phyloP scores from a whole-genome alignment of 1,140 invertebrate genomes.

The Formica selysi region DNA sequence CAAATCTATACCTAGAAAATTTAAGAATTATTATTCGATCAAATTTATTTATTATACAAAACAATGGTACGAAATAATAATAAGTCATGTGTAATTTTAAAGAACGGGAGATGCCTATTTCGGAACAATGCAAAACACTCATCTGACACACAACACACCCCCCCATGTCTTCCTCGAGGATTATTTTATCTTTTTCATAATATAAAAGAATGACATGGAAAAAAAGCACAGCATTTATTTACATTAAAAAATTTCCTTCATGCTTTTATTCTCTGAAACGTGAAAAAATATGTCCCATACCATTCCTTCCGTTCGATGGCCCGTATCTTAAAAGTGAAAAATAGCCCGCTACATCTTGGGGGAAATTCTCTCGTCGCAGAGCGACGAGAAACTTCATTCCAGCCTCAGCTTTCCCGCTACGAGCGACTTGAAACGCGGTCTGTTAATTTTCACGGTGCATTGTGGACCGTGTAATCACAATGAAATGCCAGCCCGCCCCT shows the following conservation, averaged over 20 bases:
- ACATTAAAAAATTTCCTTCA: conserved; percentile 4
- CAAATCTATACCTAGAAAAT: background rate
- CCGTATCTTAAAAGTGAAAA: conserved; percentile 40
- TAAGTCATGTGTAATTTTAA: too few relatives aligned
- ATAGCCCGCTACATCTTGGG: conserved; percentile 34
- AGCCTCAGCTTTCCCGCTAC: background rate
- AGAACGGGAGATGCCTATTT: too few relatives aligned
- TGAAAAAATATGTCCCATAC: conserved; percentile 25
- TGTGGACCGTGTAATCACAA: conserved; percentile 64
- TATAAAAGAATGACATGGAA: background rate
- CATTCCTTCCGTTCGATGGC: conserved; percentile 6
- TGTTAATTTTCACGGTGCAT: conserved; percentile 70
- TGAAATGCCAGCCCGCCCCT: conserved; percentile 51
- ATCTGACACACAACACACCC: background rate
- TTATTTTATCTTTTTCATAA: background rate
- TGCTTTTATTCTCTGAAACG: conserved; percentile 9
- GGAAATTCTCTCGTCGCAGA: background rate
- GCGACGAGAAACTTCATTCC: conserved; percentile 41
- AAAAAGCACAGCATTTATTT: background rate
- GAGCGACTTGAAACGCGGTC: conserved; percentile 63
- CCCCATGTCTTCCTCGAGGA: background rate
- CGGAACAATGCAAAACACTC: too few relatives aligned
- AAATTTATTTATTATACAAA: background rate
- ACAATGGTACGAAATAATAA: too few relatives aligned
- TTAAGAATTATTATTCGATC: background rate